phyloP scores from a whole-genome alignment of 1,140 invertebrate genomes.

The Leptestheria dahalacensis region DNA sequence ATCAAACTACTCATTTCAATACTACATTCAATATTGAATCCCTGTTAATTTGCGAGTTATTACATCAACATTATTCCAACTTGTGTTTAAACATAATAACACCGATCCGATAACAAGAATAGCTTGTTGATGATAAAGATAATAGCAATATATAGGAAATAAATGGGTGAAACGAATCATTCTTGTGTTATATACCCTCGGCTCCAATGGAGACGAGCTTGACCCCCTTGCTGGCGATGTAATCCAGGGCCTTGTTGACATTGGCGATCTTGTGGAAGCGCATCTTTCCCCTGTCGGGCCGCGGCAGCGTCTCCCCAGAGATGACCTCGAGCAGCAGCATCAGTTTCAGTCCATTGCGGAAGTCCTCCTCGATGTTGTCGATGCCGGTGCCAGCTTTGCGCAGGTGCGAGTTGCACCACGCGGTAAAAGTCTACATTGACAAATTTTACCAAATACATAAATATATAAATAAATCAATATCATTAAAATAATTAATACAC shows the following conservation, averaged over 20 bases:
- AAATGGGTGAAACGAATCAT: neutral
- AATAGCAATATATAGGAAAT: too few relatives aligned
- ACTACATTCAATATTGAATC: too few relatives aligned
- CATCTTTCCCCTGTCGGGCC: conserved; percentile 98
- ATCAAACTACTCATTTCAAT: too few relatives aligned
- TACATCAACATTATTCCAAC: too few relatives aligned
- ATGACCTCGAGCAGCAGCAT: conserved; percentile 97
- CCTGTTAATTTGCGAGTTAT: too few relatives aligned
- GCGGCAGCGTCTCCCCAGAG: conserved; percentile 83
- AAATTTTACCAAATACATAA: neutral
- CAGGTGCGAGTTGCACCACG: conserved; percentile 99
- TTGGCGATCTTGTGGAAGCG: conserved; percentile 99
- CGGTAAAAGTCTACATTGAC: conserved; percentile 93
- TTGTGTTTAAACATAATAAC: too few relatives aligned
- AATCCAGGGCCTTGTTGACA: conserved; percentile 98
- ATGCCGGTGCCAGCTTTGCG: conserved; percentile 96
- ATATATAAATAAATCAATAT: too few relatives aligned
- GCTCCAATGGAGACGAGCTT: conserved; percentile 93
- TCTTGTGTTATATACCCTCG: conserved; percentile 44
- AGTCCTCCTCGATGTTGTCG: conserved; percentile 98
- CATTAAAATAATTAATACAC: too few relatives aligned
- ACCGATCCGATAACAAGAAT: too few relatives aligned
- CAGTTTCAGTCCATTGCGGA: conserved; percentile 95
- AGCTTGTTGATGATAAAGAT: too few relatives aligned
- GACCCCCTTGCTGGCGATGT: conserved; percentile 96